Conservation (phyloP, 2,797 vertebrate genomes). For the Scarus forsteni region DNA sequence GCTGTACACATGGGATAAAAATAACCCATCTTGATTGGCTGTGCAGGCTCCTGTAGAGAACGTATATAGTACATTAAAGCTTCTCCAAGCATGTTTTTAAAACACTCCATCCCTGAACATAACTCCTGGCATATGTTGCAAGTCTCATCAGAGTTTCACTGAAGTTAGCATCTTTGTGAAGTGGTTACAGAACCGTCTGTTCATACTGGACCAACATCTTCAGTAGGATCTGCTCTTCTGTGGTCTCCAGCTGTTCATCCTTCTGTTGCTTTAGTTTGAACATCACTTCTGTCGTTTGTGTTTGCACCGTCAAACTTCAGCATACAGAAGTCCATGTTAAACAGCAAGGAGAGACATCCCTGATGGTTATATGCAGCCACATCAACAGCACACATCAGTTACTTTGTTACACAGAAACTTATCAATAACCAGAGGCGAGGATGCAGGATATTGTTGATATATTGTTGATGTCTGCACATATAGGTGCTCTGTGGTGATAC, state of each 20-base stretch:
- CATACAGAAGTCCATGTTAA: constrained; percentile 15
- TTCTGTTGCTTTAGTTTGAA: constrained; percentile 24
- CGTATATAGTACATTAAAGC: too few relatives aligned
- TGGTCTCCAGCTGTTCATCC: constrained; percentile 48
- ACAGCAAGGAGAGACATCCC: not conserved
- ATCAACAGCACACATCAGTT: too few relatives aligned
- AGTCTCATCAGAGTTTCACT: not conserved
- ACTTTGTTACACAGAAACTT: too few relatives aligned
- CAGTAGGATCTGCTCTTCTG: not conserved
- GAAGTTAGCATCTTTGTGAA: constrained; percentile 1
- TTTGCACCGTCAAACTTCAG: constrained; percentile 30
- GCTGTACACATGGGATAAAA: not conserved
- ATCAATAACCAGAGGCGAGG: too few relatives aligned
- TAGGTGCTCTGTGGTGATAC: too few relatives aligned
- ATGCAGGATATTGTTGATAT: too few relatives aligned
- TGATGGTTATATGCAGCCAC: not conserved
- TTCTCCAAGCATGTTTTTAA: not conserved
- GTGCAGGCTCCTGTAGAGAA: not conserved
- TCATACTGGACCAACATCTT: constrained; percentile 5
- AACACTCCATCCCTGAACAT: not conserved
- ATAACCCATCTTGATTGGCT: not conserved
- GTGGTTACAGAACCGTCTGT: constrained; percentile 10
- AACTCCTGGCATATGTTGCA: not conserved
- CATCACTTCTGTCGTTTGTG: constrained; percentile 28
- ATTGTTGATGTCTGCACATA: too few relatives aligned